Conservation (phyloP, 1,140 invertebrate genomes). For the Agrilus planipennis region DNA sequence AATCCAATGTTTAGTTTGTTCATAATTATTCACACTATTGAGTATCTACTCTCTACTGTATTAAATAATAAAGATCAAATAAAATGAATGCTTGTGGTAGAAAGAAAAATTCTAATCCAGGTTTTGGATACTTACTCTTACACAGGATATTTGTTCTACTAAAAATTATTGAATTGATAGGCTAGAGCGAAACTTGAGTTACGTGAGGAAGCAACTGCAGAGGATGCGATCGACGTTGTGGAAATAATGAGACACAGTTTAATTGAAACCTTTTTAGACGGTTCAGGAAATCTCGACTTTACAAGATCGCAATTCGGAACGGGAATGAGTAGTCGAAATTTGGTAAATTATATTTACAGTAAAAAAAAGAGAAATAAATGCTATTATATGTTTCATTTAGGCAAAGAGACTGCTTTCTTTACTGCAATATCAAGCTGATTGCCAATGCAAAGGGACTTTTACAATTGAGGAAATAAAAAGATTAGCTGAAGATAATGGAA, state of each 20-base stretch:
- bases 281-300: conserved; percentile 55
- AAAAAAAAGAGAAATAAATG: conserved; percentile 11
- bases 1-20: too few species aligned
- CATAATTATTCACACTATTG: too few species aligned
- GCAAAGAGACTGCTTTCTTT: conserved; percentile 63
- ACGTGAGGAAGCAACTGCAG: conserved; percentile 59
- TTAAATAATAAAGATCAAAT: too few species aligned
- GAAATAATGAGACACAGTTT: conserved; percentile 75
- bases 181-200: conserved; percentile 79
- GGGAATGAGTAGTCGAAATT: conserved; percentile 56
- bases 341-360: conserved; percentile 36
- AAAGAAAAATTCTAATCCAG: too few species aligned
- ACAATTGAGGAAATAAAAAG: conserved; percentile 63
- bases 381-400: conserved; percentile 45
- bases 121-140: too few species aligned
- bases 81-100: too few species aligned
- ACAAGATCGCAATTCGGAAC: conserved; percentile 57
- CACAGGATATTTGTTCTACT: too few species aligned
- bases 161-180: too few species aligned
- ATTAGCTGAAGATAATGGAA: conserved; percentile 48
- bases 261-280: conserved; percentile 60
- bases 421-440: conserved; percentile 50
- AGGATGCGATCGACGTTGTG: conserved; percentile 78
- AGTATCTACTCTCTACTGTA: too few species aligned
- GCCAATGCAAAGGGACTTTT: conserved; percentile 57